Percentiles rank a stretch among this genome's conserved stretches.
Evolutionary conservation across 1,140 invertebrate genomes (phyloP).

Genomic region (Bathynomus jamesi): DNA sequence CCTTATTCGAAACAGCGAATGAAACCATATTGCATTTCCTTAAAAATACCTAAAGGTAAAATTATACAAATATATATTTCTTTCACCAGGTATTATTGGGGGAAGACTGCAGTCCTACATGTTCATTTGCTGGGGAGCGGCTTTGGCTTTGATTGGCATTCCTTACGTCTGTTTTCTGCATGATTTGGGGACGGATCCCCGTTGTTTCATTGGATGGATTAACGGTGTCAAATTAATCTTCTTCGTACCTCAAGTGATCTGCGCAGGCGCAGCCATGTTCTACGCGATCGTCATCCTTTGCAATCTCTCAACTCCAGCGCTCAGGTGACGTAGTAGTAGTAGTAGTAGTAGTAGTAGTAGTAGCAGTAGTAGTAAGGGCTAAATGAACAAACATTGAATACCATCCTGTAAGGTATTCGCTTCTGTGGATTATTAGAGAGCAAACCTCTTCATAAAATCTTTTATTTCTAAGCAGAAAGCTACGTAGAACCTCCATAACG

Average conservation of each 20-base stretch:
- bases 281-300: slow-evolving; percentile 24
- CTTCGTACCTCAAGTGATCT: slow-evolving; percentile 17
- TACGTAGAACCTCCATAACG: too few relatives aligned
- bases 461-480: too few relatives aligned
- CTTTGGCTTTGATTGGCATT: slow-evolving; percentile 20
- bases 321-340: slow-evolving; percentile 12
- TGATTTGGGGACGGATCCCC: slow-evolving; percentile 30
- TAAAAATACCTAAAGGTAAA: too few relatives aligned
- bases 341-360: background rate
- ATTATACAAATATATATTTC: too few relatives aligned
- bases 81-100: slow-evolving; percentile 38
- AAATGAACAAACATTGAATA: too few relatives aligned
- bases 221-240: slow-evolving; percentile 20
- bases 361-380: too few relatives aligned
- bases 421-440: too few relatives aligned
- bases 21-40: too few relatives aligned
- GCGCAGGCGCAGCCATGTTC: slow-evolving; percentile 21
- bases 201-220: slow-evolving; percentile 31
- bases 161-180: slow-evolving; percentile 19
- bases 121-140: slow-evolving; percentile 38
- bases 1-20: too few relatives aligned
- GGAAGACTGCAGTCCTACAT: slow-evolving; percentile 39
- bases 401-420: too few relatives aligned
- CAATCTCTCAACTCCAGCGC: slow-evolving; percentile 21
- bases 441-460: too few relatives aligned